A percentile compares a stretch with the other conserved stretches of the same genome.
Evolutionary conservation across 2,888 invertebrate species (phyloP).

Genomic region (Xestoiulus laeticollis): DNA sequence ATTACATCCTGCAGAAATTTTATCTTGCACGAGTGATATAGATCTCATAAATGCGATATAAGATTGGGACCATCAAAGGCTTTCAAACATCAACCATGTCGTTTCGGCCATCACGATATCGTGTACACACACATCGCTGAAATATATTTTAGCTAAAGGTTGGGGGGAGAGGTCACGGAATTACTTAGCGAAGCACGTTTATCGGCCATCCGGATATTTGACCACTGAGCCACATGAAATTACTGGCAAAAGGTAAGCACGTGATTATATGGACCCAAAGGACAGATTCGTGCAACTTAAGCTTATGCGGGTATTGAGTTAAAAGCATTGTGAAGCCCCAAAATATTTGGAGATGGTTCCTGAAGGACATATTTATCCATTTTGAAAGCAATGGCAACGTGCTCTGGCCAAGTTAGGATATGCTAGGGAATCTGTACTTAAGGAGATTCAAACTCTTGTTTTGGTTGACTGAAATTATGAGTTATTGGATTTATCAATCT

Average conservation of each 20-base stretch:
- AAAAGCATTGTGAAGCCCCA: constrained; percentile 2
- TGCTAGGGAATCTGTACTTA: background rate
- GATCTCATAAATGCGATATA: constrained; percentile 23
- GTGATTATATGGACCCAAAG: constrained; percentile 24
- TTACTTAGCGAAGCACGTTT: constrained; percentile 28
- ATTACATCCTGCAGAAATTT: constrained; percentile 5
- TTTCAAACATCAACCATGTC: background rate
- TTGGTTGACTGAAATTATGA: background rate
- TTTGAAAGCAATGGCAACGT: background rate
- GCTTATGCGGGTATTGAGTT: constrained; percentile 7
- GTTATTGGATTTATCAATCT: constrained; percentile 41
- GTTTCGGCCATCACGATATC: background rate
- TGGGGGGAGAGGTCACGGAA: background rate
- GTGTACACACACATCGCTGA: background rate
- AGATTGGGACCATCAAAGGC: constrained; percentile 24
- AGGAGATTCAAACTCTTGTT: background rate
- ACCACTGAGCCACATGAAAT: constrained; percentile 34
- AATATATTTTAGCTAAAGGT: constrained; percentile 30
- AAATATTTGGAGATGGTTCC: constrained; percentile 22
- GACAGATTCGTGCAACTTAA: constrained; percentile 21
- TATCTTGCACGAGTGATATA: constrained; percentile 5
- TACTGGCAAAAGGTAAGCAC: constrained; percentile 32
- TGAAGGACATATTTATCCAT: background rate
- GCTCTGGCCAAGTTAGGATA: background rate
- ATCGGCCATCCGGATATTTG: constrained; percentile 24